Conservation (phyloP, 2,888 invertebrate genomes). For the Colostygia pectinataria region DNA sequence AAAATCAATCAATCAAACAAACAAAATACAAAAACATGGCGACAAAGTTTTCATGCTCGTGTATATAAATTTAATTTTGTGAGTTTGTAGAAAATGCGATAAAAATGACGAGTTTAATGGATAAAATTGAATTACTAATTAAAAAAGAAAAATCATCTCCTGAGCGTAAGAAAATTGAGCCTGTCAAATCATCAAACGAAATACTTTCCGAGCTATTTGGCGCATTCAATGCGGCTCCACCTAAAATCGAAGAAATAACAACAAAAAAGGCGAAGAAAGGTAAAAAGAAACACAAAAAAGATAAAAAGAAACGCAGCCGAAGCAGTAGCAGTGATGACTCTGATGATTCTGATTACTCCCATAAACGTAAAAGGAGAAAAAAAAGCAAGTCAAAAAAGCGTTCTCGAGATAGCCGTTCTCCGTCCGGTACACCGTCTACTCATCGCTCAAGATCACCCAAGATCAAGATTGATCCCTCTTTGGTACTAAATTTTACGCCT, state of each 20-base stretch:
- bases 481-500: slow-evolving; percentile 31
- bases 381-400: slow-evolving; percentile 71
- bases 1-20: slow-evolving; percentile 9
- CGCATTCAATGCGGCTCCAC: slow-evolving; percentile 89
- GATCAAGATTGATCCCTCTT: slow-evolving; percentile 47
- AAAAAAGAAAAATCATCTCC: slow-evolving; percentile 75
- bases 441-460: slow-evolving; percentile 54
- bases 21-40: slow-evolving; percentile 13
- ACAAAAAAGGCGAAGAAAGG: slow-evolving; percentile 77
- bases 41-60: not conserved
- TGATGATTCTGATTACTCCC: slow-evolving; percentile 74
- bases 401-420: slow-evolving; percentile 51
- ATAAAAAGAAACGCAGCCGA: slow-evolving; percentile 75
- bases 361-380: slow-evolving; percentile 83
- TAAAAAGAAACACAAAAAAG: slow-evolving; percentile 85
- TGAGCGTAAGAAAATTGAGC: slow-evolving; percentile 70
- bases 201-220: slow-evolving; percentile 92
- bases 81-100: not conserved
- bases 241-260: slow-evolving; percentile 72
- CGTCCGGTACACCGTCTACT: slow-evolving; percentile 50
- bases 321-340: slow-evolving; percentile 70
- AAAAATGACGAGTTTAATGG: slow-evolving; percentile 65
- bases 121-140: slow-evolving; percentile 73
- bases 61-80: slow-evolving; percentile 4
- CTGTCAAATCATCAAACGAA: slow-evolving; percentile 88